Base-by-base conservation (phyloP, 2,888 invertebrate genomes). In the Argyresthia goedartella region DNA sequence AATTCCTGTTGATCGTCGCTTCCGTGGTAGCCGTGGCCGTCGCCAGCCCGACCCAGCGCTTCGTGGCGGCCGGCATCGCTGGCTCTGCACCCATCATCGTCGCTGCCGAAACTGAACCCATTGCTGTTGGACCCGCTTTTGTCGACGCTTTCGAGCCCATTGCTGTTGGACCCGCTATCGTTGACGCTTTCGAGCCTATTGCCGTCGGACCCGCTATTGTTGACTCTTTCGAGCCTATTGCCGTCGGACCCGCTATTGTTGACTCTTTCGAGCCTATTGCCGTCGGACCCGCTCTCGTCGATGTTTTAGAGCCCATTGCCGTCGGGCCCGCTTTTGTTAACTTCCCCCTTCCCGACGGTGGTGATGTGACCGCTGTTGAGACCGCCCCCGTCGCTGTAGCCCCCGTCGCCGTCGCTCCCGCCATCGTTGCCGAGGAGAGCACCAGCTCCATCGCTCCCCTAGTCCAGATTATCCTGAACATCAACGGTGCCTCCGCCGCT, bases 1-100 rank as follows among this genome's bases (percentile, higher is more conserved):
- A 78, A 67, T 71, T 68, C 67, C 61, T 74, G 63, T 53, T 76
- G 56, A 53, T 76, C 53, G 73, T 66, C 61, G 66, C 62, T 53
- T 66, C 70, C 57, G 51, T 74, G 53, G 62, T 71, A 56, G 73
- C 71, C 55, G 60, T 75, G 55, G 68, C 73, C 43, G 59, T 58
- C 48, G 73, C 72, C 57, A 53, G 53, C 56, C 65, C 67, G 47
- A 46, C 74, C 75, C 55, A 69, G 53, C 67, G 72, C 75, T 48
- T 73, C 57, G 49, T 74, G 25, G 58, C 52, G 4, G 62, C 56
- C 8, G 33, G 42, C 36, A 34, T 25, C 42, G 44, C 9, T 50
- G 49, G 35, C 49, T 16, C 53, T 39, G 49, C n/a, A 15, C 53
- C 53, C 13, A 55, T 52, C 42, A 52, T 52, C 35, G 49, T 52